These are phyloP conservation scores for Ophthalmolycus amberensis DNA, from an alignment of 2,113 vertebrate species.

Conservation along the genomic window DNA sequence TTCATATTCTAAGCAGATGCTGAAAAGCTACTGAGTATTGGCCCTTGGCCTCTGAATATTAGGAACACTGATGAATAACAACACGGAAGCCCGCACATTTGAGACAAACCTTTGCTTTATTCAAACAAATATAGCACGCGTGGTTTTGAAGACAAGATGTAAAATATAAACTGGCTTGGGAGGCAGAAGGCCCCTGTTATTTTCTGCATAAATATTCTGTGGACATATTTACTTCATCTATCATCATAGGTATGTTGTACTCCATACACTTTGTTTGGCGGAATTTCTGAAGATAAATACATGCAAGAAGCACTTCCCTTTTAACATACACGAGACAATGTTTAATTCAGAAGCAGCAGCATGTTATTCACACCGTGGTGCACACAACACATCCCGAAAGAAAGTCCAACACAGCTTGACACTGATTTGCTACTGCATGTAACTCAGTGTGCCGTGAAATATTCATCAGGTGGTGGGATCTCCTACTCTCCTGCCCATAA, in stretches of 20 bases:
- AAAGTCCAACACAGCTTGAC: conserved; percentile 50
- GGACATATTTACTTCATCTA: conserved; percentile 18
- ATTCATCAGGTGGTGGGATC: conserved; percentile 52
- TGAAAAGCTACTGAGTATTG: conserved; percentile 47
- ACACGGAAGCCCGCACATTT: conserved; percentile 36
- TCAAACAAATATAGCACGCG: conserved; percentile 29
- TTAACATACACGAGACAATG: not conserved
- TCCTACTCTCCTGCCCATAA: conserved; percentile 43
- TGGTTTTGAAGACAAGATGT: conserved; percentile 42
- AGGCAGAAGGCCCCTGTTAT: conserved; percentile 23
- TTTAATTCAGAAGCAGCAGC: conserved; percentile 17
- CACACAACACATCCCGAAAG: conserved; percentile 1
- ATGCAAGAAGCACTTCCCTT: not conserved
- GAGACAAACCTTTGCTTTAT: conserved; percentile 43
- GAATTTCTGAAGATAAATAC: not conserved
- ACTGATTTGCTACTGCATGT: conserved; percentile 56
- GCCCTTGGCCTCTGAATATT: conserved; percentile 52
- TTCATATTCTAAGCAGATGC: conserved; percentile 70
- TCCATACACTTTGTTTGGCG: not conserved
- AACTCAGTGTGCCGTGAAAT: conserved; percentile 53
- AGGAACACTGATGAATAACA: conserved; percentile 30
- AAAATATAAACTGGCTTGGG: conserved; percentile 13
- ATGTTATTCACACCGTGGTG: conserved; percentile 1
- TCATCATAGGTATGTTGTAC: conserved; percentile 20
- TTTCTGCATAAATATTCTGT: conserved; percentile 20